phyloP scores from a whole-genome alignment of 2,113 vertebrate genomes.

The Sakesphorus luctuosus region DNA sequence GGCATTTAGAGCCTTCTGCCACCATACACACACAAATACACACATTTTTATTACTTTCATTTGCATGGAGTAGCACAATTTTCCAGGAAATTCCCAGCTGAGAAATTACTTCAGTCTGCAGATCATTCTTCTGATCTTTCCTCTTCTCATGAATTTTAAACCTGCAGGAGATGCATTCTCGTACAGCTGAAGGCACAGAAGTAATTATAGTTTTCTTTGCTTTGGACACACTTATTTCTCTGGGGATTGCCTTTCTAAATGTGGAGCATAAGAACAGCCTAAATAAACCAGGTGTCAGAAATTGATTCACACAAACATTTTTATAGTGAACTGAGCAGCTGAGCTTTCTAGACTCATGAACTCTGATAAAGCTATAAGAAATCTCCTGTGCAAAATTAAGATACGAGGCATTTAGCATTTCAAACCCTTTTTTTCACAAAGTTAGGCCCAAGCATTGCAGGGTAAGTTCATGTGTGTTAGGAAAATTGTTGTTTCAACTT shows the following conservation, averaged over 20 bases:
- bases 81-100: constrained; percentile 44
- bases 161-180: constrained; percentile 42
- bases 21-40: not conserved
- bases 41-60: not conserved
- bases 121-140: constrained; percentile 38
- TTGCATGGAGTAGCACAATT: not conserved
- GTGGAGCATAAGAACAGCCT: not conserved
- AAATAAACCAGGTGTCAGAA: constrained; percentile 41
- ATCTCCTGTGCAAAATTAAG: constrained; percentile 37
- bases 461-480: not conserved
- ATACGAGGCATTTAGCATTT: constrained; percentile 11
- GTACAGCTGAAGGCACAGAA: constrained; percentile 31
- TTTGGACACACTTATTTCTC: constrained; percentile 46
- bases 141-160: constrained; percentile 52
- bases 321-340: not conserved
- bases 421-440: not conserved
- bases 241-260: not conserved
- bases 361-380: constrained; percentile 29
- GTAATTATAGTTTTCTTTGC: constrained; percentile 51
- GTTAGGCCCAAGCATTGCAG: not conserved
- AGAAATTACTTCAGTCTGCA: constrained; percentile 29
- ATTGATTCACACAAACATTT: not conserved
- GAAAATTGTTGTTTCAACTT: not conserved
- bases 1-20: not conserved
- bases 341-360: constrained; percentile 32